These are phyloP conservation scores for Diploptera punctata DNA, from an alignment of 2,888 invertebrate genomes.

Conservation along the genomic window DNA sequence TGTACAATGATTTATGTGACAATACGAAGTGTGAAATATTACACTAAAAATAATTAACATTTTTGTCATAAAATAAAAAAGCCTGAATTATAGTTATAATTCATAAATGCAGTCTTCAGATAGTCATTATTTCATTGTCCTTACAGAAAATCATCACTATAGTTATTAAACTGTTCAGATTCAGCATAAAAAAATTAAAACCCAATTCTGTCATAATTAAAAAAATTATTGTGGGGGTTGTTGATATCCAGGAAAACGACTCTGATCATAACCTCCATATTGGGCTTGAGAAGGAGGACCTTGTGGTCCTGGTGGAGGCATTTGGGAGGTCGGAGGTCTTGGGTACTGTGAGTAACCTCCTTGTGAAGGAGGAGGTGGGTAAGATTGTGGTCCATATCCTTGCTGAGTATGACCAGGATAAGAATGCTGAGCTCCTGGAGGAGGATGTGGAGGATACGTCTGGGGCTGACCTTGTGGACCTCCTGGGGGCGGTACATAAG, in stretches of 20 bases:
- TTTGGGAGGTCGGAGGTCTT: conserved; percentile 65
- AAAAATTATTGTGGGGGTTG: conserved; percentile 70
- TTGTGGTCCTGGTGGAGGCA: conserved; percentile 68
- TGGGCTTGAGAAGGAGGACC: conserved; percentile 75
- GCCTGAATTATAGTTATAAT: too few species aligned
- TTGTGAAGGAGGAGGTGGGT: conserved; percentile 59
- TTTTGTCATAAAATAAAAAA: too few species aligned
- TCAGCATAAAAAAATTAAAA: too few species aligned
- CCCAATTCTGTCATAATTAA: too few species aligned
- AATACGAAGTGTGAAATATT: too few species aligned
- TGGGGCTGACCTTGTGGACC: conserved; percentile 39
- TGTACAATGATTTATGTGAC: too few species aligned
- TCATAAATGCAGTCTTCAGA: too few species aligned
- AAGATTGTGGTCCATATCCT: conserved; percentile 36
- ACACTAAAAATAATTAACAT: too few species aligned
- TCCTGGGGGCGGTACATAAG: conserved; percentile 39
- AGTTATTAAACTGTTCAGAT: too few species aligned
- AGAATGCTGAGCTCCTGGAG: conserved; percentile 46
- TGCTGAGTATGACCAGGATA: conserved; percentile 40
- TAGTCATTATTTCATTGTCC: too few species aligned
- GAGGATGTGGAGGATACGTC: conserved; percentile 43
- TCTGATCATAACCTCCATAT: conserved; percentile 72
- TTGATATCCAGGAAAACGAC: conserved; percentile 61
- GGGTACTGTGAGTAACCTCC: conserved; percentile 65
- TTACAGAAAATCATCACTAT: too few species aligned